Evolutionary conservation across 2,888 invertebrate genomes (phyloP).

Genomic region (Troilus luridus): DNA sequence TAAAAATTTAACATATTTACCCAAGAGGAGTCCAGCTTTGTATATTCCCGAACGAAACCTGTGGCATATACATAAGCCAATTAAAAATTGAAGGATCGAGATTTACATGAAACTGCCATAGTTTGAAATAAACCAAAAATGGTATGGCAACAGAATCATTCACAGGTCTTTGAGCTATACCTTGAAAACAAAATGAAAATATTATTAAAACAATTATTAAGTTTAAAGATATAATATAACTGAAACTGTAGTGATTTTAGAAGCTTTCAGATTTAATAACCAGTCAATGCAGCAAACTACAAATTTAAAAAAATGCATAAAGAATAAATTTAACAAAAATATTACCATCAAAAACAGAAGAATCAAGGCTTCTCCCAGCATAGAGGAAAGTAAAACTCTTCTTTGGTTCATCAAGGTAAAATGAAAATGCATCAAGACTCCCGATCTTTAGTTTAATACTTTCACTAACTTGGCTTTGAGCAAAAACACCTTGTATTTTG

Average conservation of each 20-base stretch:
- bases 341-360: slow-evolving; percentile 62
- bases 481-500: slow-evolving; percentile 60
- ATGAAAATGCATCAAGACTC: slow-evolving; percentile 60
- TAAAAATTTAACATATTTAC: neutral
- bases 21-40: slow-evolving; percentile 48
- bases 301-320: neutral
- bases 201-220: neutral
- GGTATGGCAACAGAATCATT: slow-evolving; percentile 60
- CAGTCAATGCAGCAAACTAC: neutral
- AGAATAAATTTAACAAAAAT: slow-evolving; percentile 62
- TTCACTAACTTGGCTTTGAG: slow-evolving; percentile 62
- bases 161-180: slow-evolving; percentile 63
- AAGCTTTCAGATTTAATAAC: neutral
- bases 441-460: slow-evolving; percentile 61
- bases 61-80: slow-evolving; percentile 65
- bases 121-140: slow-evolving; percentile 63
- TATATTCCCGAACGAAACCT: slow-evolving; percentile 43
- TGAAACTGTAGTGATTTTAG: neutral
- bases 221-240: neutral
- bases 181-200: slow-evolving; percentile 51
- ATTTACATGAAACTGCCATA: slow-evolving; percentile 64
- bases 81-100: slow-evolving; percentile 65
- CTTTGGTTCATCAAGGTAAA: slow-evolving; percentile 56
- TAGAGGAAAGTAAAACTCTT: slow-evolving; percentile 59
- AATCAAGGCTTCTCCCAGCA: slow-evolving; percentile 54